Base-by-base conservation (phyloP, 2,113 vertebrate species). In the Oreochromis tanganicae region DNA sequence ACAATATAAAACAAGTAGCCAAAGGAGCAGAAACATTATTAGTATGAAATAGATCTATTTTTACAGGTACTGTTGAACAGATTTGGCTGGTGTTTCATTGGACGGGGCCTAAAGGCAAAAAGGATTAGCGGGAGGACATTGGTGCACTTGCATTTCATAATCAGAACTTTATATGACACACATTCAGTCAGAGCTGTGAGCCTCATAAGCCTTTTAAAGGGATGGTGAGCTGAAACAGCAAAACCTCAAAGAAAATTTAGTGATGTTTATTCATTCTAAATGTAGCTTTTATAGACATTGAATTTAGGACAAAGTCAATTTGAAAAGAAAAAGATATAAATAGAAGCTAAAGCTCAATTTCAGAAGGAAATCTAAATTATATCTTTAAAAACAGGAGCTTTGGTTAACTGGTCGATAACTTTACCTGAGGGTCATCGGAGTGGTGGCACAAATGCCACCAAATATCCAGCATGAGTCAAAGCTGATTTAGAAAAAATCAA, bases 31-130 rank as follows among this genome's bases (percentile, higher is more conserved):
- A 78, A 13, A 83, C 46, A 59, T 82, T 14, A 34, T 80, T 83
- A 48, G 57, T 91, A 89, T 21, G 81, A 93, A 88, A 91, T 21
- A 81, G 63, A 86, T 19, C 38, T 84, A 54, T 93, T 88, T 24
- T 89, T 90, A 91, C 85, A 94, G 94, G 95, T 93, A 95, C 93
- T 93, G 86, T 89, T 91, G 80, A 93, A 50, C 80, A 91, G 80
- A 85, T 94, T 90, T 93, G 88, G 91, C 93, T 92, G 91, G 63
- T 92, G 89, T 46, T 75, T 32, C 83, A 84, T 54, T 90, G 80
- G 61, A 84, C 1, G 7, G 86, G 82, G 79, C 34, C 80, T 84
- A 86, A 89, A 92, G 87, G 88, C 87, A 84, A 80, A 89, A 78
- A 54, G 81, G 90, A 93, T 93, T 90, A 93, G 46, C 17, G 3